A percentile compares a stretch with the other conserved stretches of the same genome.
These are phyloP conservation scores for Molossus alvarezi DNA, from an alignment of 2,797 vertebrate genomes.

Conservation along the genomic window DNA sequence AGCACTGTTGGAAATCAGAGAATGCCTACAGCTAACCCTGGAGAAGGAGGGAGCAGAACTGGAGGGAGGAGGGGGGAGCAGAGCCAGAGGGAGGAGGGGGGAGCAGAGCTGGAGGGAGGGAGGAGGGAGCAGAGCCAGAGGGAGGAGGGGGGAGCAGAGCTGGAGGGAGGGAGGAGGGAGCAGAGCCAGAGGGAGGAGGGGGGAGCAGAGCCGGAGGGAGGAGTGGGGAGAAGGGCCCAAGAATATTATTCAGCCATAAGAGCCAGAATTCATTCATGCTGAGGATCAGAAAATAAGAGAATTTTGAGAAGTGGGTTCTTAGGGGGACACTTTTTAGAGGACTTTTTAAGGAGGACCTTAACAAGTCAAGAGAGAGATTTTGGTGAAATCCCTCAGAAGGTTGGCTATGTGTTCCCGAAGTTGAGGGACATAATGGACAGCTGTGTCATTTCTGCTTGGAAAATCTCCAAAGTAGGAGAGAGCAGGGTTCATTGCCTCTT, in stretches of 20 bases:
- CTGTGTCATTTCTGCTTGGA: background rate
- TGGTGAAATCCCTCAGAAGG: background rate
- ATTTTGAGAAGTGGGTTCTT: background rate
- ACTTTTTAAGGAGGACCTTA: background rate
- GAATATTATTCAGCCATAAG: fast-evolving
- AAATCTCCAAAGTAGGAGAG: background rate
- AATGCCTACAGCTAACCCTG: background rate
- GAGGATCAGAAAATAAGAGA: background rate
- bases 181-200: background rate
- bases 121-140: too few species aligned
- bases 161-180: background rate
- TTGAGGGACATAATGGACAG: background rate
- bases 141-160: background rate
- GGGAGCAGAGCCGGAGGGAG: background rate
- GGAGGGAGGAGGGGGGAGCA: background rate
- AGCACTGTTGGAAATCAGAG: background rate
- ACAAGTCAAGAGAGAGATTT: background rate
- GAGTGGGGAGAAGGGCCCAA: background rate
- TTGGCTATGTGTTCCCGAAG: background rate
- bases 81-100: background rate
- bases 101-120: background rate
- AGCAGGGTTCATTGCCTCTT: background rate
- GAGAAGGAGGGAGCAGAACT: background rate
- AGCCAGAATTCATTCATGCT: background rate
- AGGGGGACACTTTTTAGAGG: background rate